Evolutionary conservation across 1,140 invertebrate genomes (phyloP).

Genomic region (Leptinotarsa lineolata): DNA sequence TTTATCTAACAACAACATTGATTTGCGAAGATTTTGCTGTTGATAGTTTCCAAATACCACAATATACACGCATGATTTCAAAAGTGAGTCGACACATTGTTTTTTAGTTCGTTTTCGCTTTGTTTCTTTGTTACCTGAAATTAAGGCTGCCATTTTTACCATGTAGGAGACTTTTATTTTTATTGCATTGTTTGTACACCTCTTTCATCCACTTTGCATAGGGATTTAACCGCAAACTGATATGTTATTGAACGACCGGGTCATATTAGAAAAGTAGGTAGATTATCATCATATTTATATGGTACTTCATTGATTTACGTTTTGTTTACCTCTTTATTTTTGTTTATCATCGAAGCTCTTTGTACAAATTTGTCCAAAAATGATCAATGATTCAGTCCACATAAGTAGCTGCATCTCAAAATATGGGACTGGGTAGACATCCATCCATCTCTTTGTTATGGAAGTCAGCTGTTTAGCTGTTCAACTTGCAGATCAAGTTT

Average conservation of each 20-base stretch:
- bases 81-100: conserved; percentile 22
- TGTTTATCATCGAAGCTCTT: background rate
- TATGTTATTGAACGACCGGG: background rate
- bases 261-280: background rate
- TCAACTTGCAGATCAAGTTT: conserved; percentile 18
- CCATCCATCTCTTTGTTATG: conserved; percentile 14
- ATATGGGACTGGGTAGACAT: background rate
- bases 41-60: conserved; percentile 16
- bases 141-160: conserved; percentile 27
- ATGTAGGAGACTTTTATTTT: conserved; percentile 22
- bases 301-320: background rate
- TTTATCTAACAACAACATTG: conserved; percentile 21
- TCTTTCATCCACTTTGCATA: background rate
- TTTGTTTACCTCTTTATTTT: background rate
- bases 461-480: conserved; percentile 18
- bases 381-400: too few relatives aligned
- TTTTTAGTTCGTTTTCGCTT: conserved; percentile 21
- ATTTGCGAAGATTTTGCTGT: conserved; percentile 28
- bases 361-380: background rate
- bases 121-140: conserved; percentile 28
- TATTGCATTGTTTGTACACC: conserved; percentile 75
- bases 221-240: background rate
- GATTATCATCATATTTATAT: background rate
- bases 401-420: background rate
- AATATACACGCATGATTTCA: conserved; percentile 27